Evolutionary conservation across 2,888 invertebrate species (phyloP), one percentile per base, ranked within the genome.

Genomic region (Tetramorium bicarinatum): DNA sequence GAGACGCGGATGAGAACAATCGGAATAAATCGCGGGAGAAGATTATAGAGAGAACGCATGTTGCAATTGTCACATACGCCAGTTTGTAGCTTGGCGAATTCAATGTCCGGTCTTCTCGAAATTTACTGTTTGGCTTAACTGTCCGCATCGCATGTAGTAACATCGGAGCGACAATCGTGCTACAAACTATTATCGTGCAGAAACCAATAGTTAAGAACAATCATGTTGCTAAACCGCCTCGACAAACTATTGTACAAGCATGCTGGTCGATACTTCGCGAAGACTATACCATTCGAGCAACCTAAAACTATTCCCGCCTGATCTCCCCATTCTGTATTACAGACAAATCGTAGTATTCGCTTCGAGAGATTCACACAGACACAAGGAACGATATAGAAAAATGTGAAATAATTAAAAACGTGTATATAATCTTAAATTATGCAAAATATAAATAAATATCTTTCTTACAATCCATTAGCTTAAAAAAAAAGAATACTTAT

Each of bases 241-340:
- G 59, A 71, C 38, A 2, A 49, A 79, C 25, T 80, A 66, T 52
- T 41, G 25, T 44, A 49, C 71, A n/a, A 44, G 59, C 79, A 71
- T 47, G 56, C 79, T 79, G 18, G 2, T 79, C 71, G 44, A 71
- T 25, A 59, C 13, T 59, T 69, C 15, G 29, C 29, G n/a, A 41
- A 54, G 15, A 38, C 11, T 76, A 49, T 34, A 15, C n/a, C 29
- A 7, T 41, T 29, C 6, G 52, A 54, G n/a, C 15, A 77, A 29
- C n/a, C 41, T 77, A 29, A 66, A 77, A 67, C 25, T 67, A 67
- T 56, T 56, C 9, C n/a, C 64, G 76, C 18, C 18, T 18, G 34
- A 44, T 59, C 56, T 79, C 71, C 71, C 79, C 34, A 13, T 80
- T 79, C 59, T 59, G 71, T 80, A 71, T 71, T 44, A 44, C n/a